Conservation (phyloP, 2,888 invertebrate species). For the Lissonota sp. region DNA sequence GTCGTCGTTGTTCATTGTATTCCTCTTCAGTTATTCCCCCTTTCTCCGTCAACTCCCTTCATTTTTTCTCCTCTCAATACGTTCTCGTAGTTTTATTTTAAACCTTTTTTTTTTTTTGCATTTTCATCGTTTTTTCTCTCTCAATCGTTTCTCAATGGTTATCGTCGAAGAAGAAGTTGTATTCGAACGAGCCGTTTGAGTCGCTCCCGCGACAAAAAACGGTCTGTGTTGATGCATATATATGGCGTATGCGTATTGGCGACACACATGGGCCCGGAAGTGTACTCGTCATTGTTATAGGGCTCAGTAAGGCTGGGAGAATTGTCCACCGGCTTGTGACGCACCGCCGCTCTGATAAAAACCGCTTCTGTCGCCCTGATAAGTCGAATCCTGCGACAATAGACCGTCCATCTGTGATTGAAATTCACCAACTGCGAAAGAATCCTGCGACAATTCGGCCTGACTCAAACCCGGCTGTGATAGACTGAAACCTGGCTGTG, state of each 20-base stretch:
- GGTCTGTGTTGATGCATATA: conserved; percentile 66
- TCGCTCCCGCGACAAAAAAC: conserved; percentile 82
- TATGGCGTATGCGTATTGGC: conserved; percentile 81
- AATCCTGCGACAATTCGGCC: conserved; percentile 91
- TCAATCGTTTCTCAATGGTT: conserved; percentile 50
- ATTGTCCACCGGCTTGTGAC: conserved; percentile 85
- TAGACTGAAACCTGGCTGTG: conserved; percentile 89
- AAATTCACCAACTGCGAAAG: conserved; percentile 92
- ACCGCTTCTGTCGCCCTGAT: conserved; percentile 88
- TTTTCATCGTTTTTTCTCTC: conserved; percentile 24
- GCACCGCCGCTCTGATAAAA: conserved; percentile 86
- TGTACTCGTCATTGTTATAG: conserved; percentile 68
- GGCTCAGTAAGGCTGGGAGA: conserved; percentile 89
- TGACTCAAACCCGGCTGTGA: conserved; percentile 89
- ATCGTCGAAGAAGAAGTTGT: conserved; percentile 80
- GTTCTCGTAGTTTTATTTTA: conserved; percentile 54
- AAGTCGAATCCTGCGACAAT: conserved; percentile 96
- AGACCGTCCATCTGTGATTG: conserved; percentile 98
- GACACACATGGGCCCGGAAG: not conserved
- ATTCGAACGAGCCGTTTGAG: conserved; percentile 82
- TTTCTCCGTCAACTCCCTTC: conserved; percentile 48
- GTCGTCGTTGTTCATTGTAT: conserved; percentile 32
- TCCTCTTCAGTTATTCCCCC: conserved; percentile 16
- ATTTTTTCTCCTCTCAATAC: conserved; percentile 48
- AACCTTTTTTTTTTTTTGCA: conserved; percentile 59